Evolutionary conservation across 2,113 vertebrate species (phyloP).

Genomic region (Mormyrus iriodes): DNA sequence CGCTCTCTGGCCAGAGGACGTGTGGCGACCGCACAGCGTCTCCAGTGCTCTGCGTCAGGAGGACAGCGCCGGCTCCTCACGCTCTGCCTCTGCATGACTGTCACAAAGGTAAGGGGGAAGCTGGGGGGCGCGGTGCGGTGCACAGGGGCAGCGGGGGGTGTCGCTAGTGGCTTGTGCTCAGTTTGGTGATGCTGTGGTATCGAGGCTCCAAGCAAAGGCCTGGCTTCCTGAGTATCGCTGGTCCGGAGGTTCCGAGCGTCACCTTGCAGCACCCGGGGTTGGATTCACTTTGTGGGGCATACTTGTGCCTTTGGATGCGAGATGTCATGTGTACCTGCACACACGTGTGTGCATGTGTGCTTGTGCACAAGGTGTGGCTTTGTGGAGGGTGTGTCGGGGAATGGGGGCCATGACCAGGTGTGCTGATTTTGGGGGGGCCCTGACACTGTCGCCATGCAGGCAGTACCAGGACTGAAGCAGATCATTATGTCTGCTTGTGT

Average conservation of each 20-base stretch:
- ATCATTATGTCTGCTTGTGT: slow-evolving; percentile 11
- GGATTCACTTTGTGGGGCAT: not conserved
- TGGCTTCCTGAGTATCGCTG: not conserved
- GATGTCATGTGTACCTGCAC: not conserved
- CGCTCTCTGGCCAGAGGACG: slow-evolving; percentile 32
- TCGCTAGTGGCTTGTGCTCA: not conserved
- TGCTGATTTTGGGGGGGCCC: not conserved
- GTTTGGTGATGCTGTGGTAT: not conserved
- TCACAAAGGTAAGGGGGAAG: slow-evolving; percentile 77
- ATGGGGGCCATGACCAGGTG: not conserved
- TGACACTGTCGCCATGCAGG: not conserved
- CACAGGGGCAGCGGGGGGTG: not conserved
- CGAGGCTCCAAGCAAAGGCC: not conserved
- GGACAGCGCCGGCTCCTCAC: slow-evolving; percentile 57
- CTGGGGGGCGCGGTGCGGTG: not conserved
- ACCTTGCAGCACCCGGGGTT: not conserved
- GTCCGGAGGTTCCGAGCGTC: no score
- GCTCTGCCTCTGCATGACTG: slow-evolving; percentile 81
- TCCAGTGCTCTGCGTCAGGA: slow-evolving; percentile 48
- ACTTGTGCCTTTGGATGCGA: not conserved
- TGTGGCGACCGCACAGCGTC: slow-evolving; percentile 47
- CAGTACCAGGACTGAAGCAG: not conserved
- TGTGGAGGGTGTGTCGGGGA: not conserved
- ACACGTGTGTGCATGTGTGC: not conserved
- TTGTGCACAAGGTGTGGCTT: not conserved